Conservation (phyloP, 2,113 vertebrate genomes). For the Mesoclemmys tuberculata region DNA sequence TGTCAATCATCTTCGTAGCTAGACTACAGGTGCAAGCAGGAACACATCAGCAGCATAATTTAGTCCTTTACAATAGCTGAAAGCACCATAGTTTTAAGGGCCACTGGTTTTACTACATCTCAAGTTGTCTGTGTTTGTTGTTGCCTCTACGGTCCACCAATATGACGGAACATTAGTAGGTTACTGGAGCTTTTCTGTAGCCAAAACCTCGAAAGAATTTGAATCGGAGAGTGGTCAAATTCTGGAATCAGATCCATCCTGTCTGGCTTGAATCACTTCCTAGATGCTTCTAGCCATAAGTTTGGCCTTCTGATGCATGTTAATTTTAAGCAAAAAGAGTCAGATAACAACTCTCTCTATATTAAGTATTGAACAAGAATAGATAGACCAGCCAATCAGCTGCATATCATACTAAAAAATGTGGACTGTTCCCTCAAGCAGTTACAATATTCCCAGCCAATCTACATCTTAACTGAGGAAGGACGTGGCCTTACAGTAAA, state of each 20-base stretch:
- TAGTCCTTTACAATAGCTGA: background rate
- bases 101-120: background rate
- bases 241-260: background rate
- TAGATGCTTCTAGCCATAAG: background rate
- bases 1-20: background rate
- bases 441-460: background rate
- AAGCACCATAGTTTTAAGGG: background rate
- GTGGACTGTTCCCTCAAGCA: background rate
- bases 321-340: background rate
- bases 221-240: background rate
- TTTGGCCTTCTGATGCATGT: background rate
- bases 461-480: background rate
- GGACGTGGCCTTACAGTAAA: background rate
- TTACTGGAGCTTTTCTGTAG: background rate
- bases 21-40: background rate
- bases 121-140: background rate
- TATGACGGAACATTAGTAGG: background rate
- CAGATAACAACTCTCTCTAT: background rate
- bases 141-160: background rate
- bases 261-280: too few relatives aligned
- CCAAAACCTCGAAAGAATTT: background rate
- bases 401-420: background rate
- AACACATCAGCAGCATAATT: background rate
- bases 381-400: background rate
- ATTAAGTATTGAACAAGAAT: background rate